Percentiles rank a stretch among this genome's conserved stretches.
These are phyloP conservation scores for Lutraria rhynchaena DNA, from an alignment of 1,140 invertebrate genomes.

Conservation along the genomic window DNA sequence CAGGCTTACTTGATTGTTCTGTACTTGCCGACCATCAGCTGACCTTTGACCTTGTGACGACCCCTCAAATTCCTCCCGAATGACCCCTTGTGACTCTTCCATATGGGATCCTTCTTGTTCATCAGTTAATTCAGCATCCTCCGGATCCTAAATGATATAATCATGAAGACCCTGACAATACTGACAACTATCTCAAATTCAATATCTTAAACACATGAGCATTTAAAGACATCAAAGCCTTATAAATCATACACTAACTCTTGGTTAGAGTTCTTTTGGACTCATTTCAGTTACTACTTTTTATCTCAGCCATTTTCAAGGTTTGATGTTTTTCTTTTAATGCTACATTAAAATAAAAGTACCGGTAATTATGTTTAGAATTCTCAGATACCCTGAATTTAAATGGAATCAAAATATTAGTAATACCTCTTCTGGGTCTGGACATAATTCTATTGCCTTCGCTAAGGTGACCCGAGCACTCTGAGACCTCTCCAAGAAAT, in stretches of 20 bases:
- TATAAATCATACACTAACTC: neutral
- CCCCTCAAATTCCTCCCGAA: constrained; percentile 25
- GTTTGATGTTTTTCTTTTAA: too few relatives aligned
- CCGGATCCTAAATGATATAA: constrained; percentile 79
- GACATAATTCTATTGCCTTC: constrained; percentile 90
- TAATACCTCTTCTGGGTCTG: constrained; percentile 89
- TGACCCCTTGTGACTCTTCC: constrained; percentile 68
- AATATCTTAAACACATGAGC: too few relatives aligned
- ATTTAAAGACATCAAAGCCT: too few relatives aligned
- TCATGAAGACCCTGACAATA: too few relatives aligned
- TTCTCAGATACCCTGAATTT: too few relatives aligned
- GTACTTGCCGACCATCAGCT: constrained; percentile 58
- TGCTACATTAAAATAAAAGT: too few relatives aligned
- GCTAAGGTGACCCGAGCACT: constrained; percentile 95
- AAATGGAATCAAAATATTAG: constrained; percentile 37
- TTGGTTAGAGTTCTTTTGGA: neutral
- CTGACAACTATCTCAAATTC: too few relatives aligned
- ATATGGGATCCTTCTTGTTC: constrained; percentile 79
- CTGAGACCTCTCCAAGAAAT: constrained; percentile 96
- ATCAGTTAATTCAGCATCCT: constrained; percentile 81
- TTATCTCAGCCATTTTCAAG: too few relatives aligned
- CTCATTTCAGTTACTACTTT: neutral
- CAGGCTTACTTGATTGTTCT: constrained; percentile 73
- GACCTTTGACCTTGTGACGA: constrained; percentile 27
- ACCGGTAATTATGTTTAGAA: too few relatives aligned